phyloP scores from a whole-genome alignment of 1,140 invertebrate species.

The Brevipalpus yothersi region DNA sequence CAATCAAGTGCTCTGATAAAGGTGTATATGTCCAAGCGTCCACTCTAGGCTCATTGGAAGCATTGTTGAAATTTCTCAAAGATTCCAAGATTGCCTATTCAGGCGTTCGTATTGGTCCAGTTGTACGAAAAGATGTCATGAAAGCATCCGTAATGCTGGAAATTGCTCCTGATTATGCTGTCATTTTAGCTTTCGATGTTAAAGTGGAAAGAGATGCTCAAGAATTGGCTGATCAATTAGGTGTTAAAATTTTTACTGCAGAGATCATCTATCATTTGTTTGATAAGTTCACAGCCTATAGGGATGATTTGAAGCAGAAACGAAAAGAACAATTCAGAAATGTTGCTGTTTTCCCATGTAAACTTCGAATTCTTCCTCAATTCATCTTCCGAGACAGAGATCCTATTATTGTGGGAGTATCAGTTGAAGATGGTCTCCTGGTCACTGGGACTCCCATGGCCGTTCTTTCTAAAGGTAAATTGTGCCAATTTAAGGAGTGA shows the following conservation, averaged over 20 bases:
- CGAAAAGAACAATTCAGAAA: slow-evolving; percentile 85
- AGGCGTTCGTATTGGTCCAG: slow-evolving; percentile 94
- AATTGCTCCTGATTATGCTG: slow-evolving; percentile 85
- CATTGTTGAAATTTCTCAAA: slow-evolving; percentile 78
- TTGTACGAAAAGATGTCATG: slow-evolving; percentile 98
- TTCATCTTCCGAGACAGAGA: slow-evolving; percentile 92
- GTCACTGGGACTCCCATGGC: slow-evolving; percentile 90
- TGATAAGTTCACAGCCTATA: slow-evolving; percentile 81
- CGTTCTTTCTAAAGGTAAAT: slow-evolving; percentile 73
- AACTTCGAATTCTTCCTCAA: slow-evolving; percentile 58
- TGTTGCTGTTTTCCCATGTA: slow-evolving; percentile 94
- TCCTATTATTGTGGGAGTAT: slow-evolving; percentile 88
- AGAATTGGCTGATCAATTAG: slow-evolving; percentile 74
- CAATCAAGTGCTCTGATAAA: slow-evolving; percentile 63
- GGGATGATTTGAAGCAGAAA: slow-evolving; percentile 72
- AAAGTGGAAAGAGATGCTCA: slow-evolving; percentile 93
- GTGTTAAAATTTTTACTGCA: slow-evolving; percentile 91
- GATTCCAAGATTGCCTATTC: slow-evolving; percentile 92
- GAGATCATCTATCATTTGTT: slow-evolving; percentile 99
- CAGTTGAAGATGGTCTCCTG: slow-evolving; percentile 79
- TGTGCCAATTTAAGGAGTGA: neutral
- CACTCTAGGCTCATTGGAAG: slow-evolving; percentile 90
- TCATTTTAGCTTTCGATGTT: slow-evolving; percentile 96
- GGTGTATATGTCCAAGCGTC: slow-evolving; percentile 98
- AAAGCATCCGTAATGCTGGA: slow-evolving; percentile 97